These are phyloP conservation scores for Hipparchia sbordonii DNA, from an alignment of 2,888 invertebrate species.

Conservation along the genomic window DNA sequence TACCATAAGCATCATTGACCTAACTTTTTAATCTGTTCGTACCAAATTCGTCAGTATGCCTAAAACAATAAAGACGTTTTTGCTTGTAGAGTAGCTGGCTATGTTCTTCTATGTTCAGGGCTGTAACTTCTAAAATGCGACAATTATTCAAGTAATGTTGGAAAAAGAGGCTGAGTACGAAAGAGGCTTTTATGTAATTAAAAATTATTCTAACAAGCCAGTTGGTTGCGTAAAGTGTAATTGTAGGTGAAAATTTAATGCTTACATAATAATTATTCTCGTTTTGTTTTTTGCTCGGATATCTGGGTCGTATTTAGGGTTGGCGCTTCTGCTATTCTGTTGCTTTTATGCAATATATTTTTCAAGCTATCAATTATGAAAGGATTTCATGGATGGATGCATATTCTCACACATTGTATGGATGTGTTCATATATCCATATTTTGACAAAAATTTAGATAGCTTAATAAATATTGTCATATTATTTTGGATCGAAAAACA, in stretches of 20 bases:
- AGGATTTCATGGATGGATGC: too few species aligned
- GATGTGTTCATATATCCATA: too few species aligned
- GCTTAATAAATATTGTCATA: too few species aligned
- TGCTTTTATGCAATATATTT: too few species aligned
- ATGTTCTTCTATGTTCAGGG: constrained; percentile 1
- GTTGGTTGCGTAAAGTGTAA: constrained; percentile 40
- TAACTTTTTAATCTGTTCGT: background rate
- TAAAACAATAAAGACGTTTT: background rate
- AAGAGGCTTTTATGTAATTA: constrained; percentile 44
- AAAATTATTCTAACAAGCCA: constrained; percentile 40
- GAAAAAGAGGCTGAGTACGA: constrained; percentile 40
- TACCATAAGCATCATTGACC: background rate
- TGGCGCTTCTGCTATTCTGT: background rate
- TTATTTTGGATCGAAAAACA: too few species aligned
- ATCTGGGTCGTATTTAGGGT: constrained; percentile 30
- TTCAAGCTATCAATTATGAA: too few species aligned
- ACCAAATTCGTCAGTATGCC: background rate
- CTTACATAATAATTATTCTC: constrained; percentile 31
- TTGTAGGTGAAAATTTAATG: constrained; percentile 39
- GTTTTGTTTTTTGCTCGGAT: constrained; percentile 28
- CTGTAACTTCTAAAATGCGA: constrained; percentile 35
- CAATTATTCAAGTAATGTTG: constrained; percentile 41
- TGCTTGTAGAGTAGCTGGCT: background rate
- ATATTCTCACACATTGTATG: too few species aligned
- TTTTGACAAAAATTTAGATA: too few species aligned